phyloP scores from a whole-genome alignment of 2,113 vertebrate genomes.

The Symphodus melops region DNA sequence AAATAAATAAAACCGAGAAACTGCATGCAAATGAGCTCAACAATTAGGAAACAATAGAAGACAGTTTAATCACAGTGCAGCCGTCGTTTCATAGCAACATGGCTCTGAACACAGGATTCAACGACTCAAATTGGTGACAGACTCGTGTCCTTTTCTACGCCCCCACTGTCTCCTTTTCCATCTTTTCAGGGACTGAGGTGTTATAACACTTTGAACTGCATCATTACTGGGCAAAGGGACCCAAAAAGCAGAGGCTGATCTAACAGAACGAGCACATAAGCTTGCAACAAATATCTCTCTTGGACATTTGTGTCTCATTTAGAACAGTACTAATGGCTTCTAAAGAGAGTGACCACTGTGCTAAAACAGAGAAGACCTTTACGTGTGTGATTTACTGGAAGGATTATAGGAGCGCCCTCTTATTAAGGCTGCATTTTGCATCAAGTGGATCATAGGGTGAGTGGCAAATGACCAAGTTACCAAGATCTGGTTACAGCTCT shows the following conservation, averaged over 20 bases:
- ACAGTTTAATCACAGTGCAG: constrained; percentile 83
- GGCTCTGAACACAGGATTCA: constrained; percentile 64
- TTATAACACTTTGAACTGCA: constrained; percentile 45
- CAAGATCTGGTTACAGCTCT: constrained; percentile 5
- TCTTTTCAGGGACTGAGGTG: constrained; percentile 44
- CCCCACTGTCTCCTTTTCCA: constrained; percentile 46
- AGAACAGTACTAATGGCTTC: constrained; percentile 13
- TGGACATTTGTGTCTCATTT: constrained; percentile 1
- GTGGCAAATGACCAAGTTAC: constrained; percentile 10
- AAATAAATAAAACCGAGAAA: constrained; percentile 65
- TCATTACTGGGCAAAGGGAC: constrained; percentile 38
- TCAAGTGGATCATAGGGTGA: constrained; percentile 1
- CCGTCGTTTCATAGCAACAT: constrained; percentile 84
- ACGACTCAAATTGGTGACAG: constrained; percentile 72
- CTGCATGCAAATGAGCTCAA: constrained; percentile 57
- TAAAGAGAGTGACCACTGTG: neutral
- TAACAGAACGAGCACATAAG: constrained; percentile 17
- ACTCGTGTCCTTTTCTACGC: constrained; percentile 60
- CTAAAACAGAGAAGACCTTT: neutral
- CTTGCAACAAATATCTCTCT: constrained; percentile 1
- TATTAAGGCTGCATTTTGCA: constrained; percentile 13
- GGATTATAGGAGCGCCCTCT: neutral
- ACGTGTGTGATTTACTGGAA: neutral
- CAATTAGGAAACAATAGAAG: constrained; percentile 81
- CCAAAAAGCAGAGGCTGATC: constrained; percentile 20